A percentile compares a stretch with the other conserved stretches of the same genome.
These are phyloP conservation scores for Campoplex capitator DNA, from an alignment of 2,888 invertebrate species.

Conservation along the genomic window DNA sequence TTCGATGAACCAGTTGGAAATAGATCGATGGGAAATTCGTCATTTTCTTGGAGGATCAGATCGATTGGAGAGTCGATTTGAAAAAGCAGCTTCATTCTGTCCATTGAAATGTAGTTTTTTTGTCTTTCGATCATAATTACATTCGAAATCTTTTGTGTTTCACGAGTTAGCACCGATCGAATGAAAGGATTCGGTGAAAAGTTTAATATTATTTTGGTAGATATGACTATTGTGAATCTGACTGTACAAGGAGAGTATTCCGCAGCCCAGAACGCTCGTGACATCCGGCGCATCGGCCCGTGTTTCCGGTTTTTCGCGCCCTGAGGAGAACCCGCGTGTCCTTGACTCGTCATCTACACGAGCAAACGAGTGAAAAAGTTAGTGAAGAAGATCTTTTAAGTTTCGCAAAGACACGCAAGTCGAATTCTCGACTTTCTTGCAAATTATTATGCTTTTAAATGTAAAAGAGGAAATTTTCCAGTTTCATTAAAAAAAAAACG, in stretches of 20 bases:
- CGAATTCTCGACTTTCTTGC: conserved; percentile 8
- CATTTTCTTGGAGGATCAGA: too few relatives aligned
- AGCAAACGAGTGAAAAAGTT: conserved; percentile 2
- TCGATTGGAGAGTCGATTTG: too few relatives aligned
- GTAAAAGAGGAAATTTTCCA: background rate
- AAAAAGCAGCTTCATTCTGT: background rate
- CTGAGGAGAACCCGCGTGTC: conserved; percentile 49
- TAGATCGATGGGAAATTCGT: too few relatives aligned
- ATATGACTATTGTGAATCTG: background rate
- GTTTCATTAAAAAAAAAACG: background rate
- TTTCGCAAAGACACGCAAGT: conserved; percentile 52
- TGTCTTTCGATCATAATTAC: too few relatives aligned
- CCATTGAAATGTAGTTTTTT: background rate
- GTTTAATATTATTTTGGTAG: background rate
- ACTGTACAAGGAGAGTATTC: conserved; percentile 6
- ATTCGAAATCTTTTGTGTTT: too few relatives aligned
- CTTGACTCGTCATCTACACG: conserved; percentile 57
- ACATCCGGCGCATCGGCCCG: conserved; percentile 81
- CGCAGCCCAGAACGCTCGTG: conserved; percentile 74
- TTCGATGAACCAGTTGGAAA: too few relatives aligned
- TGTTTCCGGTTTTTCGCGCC: conserved; percentile 81
- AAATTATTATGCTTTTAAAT: background rate
- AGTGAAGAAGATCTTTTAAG: conserved; percentile 27
- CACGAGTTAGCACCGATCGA: background rate
- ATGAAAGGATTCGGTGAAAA: background rate